These are phyloP conservation scores for Ceratotherium simum DNA, from an alignment of 2,113 vertebrate species.

Conservation along the genomic window DNA sequence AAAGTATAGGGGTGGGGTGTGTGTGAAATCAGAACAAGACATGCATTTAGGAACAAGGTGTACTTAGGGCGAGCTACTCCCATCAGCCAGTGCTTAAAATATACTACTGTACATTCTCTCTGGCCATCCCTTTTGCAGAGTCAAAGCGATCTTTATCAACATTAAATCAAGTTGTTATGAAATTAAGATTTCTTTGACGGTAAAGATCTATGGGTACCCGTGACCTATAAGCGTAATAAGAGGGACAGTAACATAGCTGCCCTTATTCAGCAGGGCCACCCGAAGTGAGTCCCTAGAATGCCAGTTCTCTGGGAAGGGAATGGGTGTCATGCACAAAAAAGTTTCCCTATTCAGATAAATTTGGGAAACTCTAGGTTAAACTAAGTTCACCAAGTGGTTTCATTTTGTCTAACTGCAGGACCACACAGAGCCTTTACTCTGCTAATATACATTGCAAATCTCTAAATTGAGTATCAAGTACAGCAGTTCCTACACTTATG, in stretches of 20 bases:
- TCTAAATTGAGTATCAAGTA: not conserved
- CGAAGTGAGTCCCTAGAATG: not conserved
- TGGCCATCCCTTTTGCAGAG: not conserved
- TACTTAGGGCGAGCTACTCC: not conserved
- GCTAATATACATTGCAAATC: not conserved
- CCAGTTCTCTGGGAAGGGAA: not conserved
- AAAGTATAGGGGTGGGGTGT: too few species aligned
- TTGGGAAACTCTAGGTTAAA: not conserved
- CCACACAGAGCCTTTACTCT: not conserved
- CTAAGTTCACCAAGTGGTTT: not conserved
- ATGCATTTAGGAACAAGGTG: not conserved
- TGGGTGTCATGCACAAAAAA: not conserved
- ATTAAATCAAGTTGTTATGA: not conserved
- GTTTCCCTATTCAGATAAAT: not conserved
- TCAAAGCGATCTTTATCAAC: not conserved
- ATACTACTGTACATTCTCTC: fast-evolving
- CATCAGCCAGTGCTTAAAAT: not conserved
- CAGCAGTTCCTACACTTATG: not conserved
- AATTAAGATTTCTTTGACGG: not conserved
- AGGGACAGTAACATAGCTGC: not conserved
- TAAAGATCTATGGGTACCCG: not conserved
- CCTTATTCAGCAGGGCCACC: not conserved
- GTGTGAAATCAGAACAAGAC: not conserved
- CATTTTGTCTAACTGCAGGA: not conserved
- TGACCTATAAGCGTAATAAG: fast-evolving